A percentile compares a stretch with the other conserved stretches of the same genome.
Evolutionary conservation across 92 coral and sea anemone genomes (phyloP).

Genomic region (Porites evermanni): DNA sequence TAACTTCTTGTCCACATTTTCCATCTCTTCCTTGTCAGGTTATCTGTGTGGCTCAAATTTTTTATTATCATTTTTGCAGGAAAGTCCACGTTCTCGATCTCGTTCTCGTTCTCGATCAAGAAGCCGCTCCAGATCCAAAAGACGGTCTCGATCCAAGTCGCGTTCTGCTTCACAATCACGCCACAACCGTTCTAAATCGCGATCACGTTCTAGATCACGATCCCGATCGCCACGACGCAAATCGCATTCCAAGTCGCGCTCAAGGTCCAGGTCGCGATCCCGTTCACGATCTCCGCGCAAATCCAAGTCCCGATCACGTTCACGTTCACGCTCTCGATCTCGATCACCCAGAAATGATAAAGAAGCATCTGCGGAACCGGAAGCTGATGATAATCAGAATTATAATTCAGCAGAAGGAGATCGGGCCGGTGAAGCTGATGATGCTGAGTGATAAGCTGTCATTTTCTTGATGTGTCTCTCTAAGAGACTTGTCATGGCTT

Average conservation of each 20-base stretch:
- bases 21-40: too few relatives aligned
- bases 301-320: conserved; percentile 8
- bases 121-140: conserved; percentile 78
- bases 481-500: background rate
- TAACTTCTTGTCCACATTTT: too few relatives aligned
- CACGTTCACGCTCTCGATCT: conserved; percentile 15
- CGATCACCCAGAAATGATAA: conserved; percentile 59
- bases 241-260: conserved; percentile 70
- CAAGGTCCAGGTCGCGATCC: conserved; percentile 58
- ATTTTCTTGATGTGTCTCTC: background rate
- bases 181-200: conserved; percentile 67
- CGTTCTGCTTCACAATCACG: conserved; percentile 73
- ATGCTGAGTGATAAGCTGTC: background rate
- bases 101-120: conserved; percentile 84
- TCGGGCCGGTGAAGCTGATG: background rate
- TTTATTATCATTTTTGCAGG: conserved; percentile 48
- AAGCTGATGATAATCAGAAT: conserved; percentile 41
- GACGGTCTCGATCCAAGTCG: conserved; percentile 65
- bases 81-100: conserved; percentile 82
- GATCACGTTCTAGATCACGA: conserved; percentile 72
- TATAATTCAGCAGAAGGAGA: conserved; percentile 29
- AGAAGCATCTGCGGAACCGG: conserved; percentile 56
- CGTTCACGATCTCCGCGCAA: background rate
- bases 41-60: background rate
- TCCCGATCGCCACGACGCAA: conserved; percentile 77